Percentiles rank a stretch among this genome's conserved stretches.
Conservation (phyloP, 2,113 vertebrate genomes). For the Psophia crepitans region DNA sequence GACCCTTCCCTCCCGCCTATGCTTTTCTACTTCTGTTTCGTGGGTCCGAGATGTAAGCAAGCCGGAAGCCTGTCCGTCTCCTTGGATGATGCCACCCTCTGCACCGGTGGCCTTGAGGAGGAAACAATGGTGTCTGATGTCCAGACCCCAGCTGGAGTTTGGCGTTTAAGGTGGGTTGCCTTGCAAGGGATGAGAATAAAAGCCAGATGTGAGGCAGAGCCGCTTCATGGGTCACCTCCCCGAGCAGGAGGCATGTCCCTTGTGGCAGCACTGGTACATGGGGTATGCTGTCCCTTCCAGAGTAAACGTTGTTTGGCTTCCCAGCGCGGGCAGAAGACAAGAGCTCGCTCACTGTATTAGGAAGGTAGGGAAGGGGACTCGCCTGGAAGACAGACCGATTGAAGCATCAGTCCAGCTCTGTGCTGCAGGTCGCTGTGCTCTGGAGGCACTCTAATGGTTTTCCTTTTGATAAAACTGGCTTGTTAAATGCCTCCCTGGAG, state of each 20-base stretch:
- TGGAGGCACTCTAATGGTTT: neutral
- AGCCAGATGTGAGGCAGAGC: neutral
- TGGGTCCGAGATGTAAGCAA: neutral
- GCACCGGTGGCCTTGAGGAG: rapidly evolving
- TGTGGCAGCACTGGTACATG: neutral
- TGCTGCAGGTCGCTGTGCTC: neutral
- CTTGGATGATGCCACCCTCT: neutral
- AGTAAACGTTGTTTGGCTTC: neutral
- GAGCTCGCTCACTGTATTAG: neutral
- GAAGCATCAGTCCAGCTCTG: neutral
- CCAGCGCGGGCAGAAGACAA: no score
- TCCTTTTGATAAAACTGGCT: neutral
- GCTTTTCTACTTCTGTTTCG: neutral
- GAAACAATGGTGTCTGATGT: neutral
- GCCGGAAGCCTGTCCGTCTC: neutral
- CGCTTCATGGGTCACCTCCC: neutral
- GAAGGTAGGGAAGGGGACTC: neutral
- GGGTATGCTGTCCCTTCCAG: neutral
- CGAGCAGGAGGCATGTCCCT: neutral
- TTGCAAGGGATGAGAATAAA: neutral
- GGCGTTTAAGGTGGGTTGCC: no score
- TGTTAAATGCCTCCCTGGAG: neutral
- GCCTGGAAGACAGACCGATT: neutral
- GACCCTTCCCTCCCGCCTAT: neutral
- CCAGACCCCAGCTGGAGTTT: neutral